phyloP scores from a whole-genome alignment of 2,888 invertebrate species.

The Lycaena phlaeas region DNA sequence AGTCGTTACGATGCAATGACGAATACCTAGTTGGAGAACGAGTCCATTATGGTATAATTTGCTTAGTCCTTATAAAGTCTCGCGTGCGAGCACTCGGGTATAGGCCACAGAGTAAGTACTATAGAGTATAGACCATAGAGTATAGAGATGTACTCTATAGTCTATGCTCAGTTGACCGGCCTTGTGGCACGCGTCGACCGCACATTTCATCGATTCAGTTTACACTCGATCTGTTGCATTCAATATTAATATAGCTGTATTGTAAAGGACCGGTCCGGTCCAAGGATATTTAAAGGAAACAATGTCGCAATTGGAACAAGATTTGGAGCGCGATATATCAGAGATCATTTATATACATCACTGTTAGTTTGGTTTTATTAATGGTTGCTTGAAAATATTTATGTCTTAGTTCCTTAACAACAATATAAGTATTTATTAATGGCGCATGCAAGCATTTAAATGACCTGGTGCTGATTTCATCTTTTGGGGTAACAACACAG shows the following conservation, averaged over 20 bases:
- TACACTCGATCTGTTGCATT: conserved; percentile 26
- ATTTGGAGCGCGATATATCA: conserved; percentile 6
- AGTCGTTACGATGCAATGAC: conserved; percentile 40
- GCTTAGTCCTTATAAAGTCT: conserved; percentile 13
- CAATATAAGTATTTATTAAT: no score
- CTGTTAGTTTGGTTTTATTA: no score
- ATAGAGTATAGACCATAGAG: neutral
- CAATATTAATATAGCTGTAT: neutral
- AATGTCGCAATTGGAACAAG: conserved; percentile 29
- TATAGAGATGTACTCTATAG: neutral
- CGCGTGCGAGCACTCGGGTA: conserved; percentile 43
- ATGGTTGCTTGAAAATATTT: no score
- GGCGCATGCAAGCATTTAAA: no score
- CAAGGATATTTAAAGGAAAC: conserved; percentile 27
- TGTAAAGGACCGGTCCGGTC: conserved; percentile 5
- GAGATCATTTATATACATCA: neutral
- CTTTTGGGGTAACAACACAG: no score
- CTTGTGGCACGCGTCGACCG: conserved; percentile 67
- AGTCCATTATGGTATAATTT: conserved; percentile 11
- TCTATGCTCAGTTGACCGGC: conserved; percentile 46
- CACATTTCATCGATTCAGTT: conserved; percentile 45
- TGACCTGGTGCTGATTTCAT: no score
- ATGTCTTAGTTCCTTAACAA: no score
- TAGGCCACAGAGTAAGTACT: no score
- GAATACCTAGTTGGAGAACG: conserved; percentile 32